A percentile compares a stretch with the other conserved stretches of the same genome.
Evolutionary conservation across 2,113 vertebrate genomes (phyloP).

Genomic region (Dicrurus megarhynchus): DNA sequence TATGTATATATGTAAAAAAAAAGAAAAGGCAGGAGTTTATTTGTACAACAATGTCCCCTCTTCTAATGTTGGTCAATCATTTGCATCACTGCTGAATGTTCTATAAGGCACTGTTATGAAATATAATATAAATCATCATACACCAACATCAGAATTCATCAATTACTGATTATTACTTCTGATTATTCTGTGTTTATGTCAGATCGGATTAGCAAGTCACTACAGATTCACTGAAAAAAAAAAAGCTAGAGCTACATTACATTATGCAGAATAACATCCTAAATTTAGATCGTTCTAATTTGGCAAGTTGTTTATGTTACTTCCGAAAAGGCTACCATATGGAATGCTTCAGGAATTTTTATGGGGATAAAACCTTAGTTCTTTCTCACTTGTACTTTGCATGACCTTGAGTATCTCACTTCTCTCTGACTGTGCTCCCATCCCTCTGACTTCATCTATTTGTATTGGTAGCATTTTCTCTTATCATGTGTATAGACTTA

Average conservation of each 20-base stretch:
- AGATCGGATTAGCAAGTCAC: not conserved
- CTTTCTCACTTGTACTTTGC: not conserved
- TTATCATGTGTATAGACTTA: not conserved
- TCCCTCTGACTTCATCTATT: not conserved
- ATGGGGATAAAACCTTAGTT: not conserved
- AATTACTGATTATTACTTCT: conserved; percentile 22
- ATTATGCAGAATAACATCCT: not conserved
- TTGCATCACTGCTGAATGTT: not conserved
- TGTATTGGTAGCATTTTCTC: not conserved
- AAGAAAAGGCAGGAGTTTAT: not conserved
- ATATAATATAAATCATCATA: not conserved
- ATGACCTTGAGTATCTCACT: not conserved
- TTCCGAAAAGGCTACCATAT: not conserved
- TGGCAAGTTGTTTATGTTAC: not conserved
- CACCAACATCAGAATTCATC: conserved; percentile 13
- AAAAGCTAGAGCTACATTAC: not conserved
- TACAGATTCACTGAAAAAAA: not conserved
- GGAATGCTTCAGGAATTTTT: conserved; percentile 4
- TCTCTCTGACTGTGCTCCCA: not conserved
- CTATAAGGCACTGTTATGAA: not conserved
- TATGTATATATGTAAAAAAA: not conserved
- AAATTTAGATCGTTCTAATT: not conserved
- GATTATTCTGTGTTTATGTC: conserved; percentile 33
- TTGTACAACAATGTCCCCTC: not conserved
- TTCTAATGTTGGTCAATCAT: not conserved